Evolutionary conservation across 2,888 invertebrate species (phyloP), one percentile per base, ranked within the genome.

Genomic region (Aquatica leii): DNA sequence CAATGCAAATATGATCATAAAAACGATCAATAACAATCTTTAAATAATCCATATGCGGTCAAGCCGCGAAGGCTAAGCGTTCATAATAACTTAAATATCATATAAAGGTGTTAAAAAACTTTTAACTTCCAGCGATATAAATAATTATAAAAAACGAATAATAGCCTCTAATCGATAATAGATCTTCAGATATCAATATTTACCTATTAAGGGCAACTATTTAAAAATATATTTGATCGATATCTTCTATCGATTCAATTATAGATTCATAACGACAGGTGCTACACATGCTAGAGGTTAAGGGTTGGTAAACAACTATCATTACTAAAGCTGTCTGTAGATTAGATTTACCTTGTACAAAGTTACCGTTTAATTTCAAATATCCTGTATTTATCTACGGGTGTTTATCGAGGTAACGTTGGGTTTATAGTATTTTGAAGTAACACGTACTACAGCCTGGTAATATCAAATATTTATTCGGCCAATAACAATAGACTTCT

Each of bases 1-100:
- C 54, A 49, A 59, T 53, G 59, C 59, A 53, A 51, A 53, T 53
- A 41, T 43, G 58, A 40, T 58, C 49, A 24, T 24, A 50, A 49
- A 37, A 58, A 40, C 49, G 37, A 46, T 59, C 41, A 59, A 59
- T 52, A 59, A 59, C 34, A 43, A 51, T 20, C 43, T 46, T 21
- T 50, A 57, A 37, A 20, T 50, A 41, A 57, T 57, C 35, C 14
- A 17, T 18, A 34, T 14, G 2, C 50, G 41, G 14, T 34, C 57
- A 57, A 52, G 59, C 24, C 18, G 9, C 9, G 15, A 34, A 20
- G 24, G 50, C 41, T 50, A 58, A 58, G 57, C 40, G 37, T 37
- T 21, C 40, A 41, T 51, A 31, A 57, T 48, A 57, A 37, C 53
- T 37, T 49, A 57, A 43, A 37, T 59, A 41, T 59, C 11, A 43